Base-by-base conservation (phyloP, 2,797 vertebrate species). In the Falco rusticolus region DNA sequence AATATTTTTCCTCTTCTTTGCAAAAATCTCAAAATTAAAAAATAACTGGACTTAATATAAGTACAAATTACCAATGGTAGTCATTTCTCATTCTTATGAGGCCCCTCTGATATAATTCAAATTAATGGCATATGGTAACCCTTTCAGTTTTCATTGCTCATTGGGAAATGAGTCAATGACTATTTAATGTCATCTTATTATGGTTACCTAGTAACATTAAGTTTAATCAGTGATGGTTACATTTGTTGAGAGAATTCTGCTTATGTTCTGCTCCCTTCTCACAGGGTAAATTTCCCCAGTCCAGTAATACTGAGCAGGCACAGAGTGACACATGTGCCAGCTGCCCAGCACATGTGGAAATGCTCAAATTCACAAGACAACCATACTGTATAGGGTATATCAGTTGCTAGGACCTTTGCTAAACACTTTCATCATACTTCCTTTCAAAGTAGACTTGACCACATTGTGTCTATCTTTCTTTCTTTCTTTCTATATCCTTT, bases 91-190 rank as follows among this genome's bases (percentile, higher is more conserved):
- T 84, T 95, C 76, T 77, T 89, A 80, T 9, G 57, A 94, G 87
- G 31, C 28, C 37, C 19, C 50, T 93, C 88, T 86, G 69, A 90
- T 92, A 76, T n/a, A 0, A 0, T 78, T 93, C 91, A 95, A 96
- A 95, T 96, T 89, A 93, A 96, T 93, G 83, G 72, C 85, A 93
- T 69, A 89, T 86, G 91, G 57, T 84, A 95, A 90, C 79, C 21
- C 33, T 95, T 96, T 97, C 93, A 77, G 45, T 90, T 64, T 87
- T 89, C 78, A 43, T 96, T 75, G 29, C 61, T 97, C 85, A 90
- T 65, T 96, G 59, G 94, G 91, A 97, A 97, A 97, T 90, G 79
- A 93, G 51, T 79, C 78, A 91, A 78, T 94, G 88, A 77, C 74
- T 94, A 91, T 94, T 96, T 95, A 97, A 92, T 94, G 45, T 80